Percentiles rank a stretch among this genome's conserved stretches.
These are phyloP conservation scores for Perizoma flavofasciatum DNA, from an alignment of 2,888 invertebrate genomes.

Conservation along the genomic window DNA sequence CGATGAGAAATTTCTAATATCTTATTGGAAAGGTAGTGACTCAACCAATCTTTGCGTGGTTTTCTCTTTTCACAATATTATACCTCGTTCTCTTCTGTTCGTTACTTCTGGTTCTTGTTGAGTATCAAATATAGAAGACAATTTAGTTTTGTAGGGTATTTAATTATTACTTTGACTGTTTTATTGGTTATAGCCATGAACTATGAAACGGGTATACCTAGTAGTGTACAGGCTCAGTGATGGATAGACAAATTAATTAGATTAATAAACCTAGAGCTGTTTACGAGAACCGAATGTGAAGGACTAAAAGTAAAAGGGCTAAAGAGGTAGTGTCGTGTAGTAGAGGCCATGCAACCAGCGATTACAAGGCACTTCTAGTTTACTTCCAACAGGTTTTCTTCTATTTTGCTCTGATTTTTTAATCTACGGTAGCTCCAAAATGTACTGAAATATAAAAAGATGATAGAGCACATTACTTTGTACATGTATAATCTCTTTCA, in stretches of 20 bases:
- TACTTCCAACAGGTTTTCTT: background rate
- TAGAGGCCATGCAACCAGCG: conserved; percentile 9
- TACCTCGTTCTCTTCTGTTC: background rate
- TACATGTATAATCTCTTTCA: too few species aligned
- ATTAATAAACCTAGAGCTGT: conserved; percentile 46
- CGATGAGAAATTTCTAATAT: conserved; percentile 19
- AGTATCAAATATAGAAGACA: too few species aligned
- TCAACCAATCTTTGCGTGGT: background rate
- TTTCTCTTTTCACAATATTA: background rate
- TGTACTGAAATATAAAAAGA: too few species aligned
- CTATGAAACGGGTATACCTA: background rate
- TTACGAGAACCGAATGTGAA: conserved; percentile 55
- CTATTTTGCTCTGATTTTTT: too few species aligned
- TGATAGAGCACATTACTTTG: too few species aligned
- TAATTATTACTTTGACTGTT: too few species aligned
- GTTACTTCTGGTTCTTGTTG: too few species aligned
- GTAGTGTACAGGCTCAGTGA: conserved; percentile 12
- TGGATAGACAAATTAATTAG: conserved; percentile 49
- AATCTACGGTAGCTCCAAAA: too few species aligned
- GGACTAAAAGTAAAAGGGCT: conserved; percentile 63
- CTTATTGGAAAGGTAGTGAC: conserved; percentile 3
- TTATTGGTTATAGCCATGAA: too few species aligned
- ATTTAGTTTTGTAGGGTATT: too few species aligned
- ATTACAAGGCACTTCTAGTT: background rate
- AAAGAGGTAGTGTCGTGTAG: background rate